These are phyloP conservation scores for Bruchidius siliquastri DNA, from an alignment of 2,888 invertebrate genomes.

Conservation along the genomic window DNA sequence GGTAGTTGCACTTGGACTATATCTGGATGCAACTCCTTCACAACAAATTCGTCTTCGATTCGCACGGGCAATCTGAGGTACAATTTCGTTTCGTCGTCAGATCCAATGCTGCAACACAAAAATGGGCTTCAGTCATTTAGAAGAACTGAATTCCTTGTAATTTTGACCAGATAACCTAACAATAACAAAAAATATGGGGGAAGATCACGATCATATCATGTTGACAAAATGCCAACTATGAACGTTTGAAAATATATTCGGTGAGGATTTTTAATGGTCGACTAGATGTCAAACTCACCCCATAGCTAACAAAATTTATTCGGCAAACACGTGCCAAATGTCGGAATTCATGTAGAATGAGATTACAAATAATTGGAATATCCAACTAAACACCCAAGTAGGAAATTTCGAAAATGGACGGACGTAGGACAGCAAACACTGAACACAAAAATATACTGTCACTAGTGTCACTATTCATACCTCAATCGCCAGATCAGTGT, in stretches of 20 bases:
- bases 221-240: slow-evolving; percentile 9
- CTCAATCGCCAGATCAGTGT: too few species aligned
- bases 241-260: background rate
- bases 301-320: slow-evolving; percentile 13
- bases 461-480: too few species aligned
- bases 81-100: slow-evolving; percentile 26
- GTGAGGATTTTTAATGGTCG: slow-evolving; percentile 2
- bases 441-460: background rate
- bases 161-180: background rate
- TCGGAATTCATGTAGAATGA: background rate
- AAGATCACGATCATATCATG: slow-evolving; percentile 5
- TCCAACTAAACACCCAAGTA: background rate
- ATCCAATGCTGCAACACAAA: slow-evolving; percentile 21
- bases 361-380: background rate
- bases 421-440: background rate
- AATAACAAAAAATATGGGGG: background rate
- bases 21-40: slow-evolving; percentile 37
- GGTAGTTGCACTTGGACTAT: slow-evolving; percentile 34
- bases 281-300: slow-evolving; percentile 8
- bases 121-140: background rate
- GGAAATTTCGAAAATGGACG: background rate
- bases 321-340: slow-evolving; percentile 13
- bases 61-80: slow-evolving; percentile 37
- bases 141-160: background rate
- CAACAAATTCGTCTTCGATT: slow-evolving; percentile 34